These are phyloP conservation scores for Hyaena hyaena DNA, from an alignment of 2,113 vertebrate genomes.

Conservation along the genomic window DNA sequence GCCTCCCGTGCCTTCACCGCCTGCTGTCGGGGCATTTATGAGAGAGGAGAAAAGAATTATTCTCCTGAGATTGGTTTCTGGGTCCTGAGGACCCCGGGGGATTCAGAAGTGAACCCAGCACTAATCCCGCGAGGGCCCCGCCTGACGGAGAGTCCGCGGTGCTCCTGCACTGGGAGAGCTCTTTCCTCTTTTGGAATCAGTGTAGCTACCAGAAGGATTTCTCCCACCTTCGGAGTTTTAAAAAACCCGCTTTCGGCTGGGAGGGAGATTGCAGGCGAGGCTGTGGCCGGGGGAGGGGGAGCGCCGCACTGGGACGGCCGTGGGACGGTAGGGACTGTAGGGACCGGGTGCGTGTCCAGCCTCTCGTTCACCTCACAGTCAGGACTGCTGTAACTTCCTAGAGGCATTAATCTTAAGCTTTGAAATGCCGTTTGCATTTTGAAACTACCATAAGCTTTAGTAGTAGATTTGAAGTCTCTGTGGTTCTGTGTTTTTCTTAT, in stretches of 20 bases:
- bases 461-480: not conserved
- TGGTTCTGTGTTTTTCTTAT: not conserved
- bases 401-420: not conserved
- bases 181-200: not conserved
- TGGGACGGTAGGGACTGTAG: no score
- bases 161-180: accelerated
- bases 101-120: not conserved
- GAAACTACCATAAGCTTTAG: not conserved
- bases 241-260: accelerated
- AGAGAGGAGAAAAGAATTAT: not conserved
- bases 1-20: no score
- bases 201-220: not conserved
- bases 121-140: accelerated
- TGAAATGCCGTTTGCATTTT: not conserved
- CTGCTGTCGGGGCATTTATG: not conserved
- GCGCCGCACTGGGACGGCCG: no score
- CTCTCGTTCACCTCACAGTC: not conserved
- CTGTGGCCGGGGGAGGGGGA: not conserved
- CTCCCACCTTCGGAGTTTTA: not conserved
- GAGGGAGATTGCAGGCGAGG: not conserved
- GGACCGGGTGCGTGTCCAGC: not conserved
- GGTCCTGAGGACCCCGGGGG: not conserved
- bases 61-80: not conserved
- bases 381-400: not conserved
- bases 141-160: not conserved